Evolutionary conservation across 2,888 invertebrate genomes (phyloP).

Genomic region (Carabus problematicus): DNA sequence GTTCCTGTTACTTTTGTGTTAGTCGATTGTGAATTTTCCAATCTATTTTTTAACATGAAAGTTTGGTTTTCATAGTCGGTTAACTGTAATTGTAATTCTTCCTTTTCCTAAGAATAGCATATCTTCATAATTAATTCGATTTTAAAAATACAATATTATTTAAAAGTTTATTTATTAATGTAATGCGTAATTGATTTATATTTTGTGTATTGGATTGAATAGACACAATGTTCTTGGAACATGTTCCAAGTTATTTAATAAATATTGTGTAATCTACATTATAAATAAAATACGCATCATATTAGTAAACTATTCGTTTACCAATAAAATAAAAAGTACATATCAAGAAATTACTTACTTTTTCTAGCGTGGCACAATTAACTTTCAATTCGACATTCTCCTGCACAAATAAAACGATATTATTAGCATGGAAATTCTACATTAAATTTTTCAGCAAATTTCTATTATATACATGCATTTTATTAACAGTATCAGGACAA

Average conservation of each 20-base stretch:
- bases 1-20: constrained; percentile 57
- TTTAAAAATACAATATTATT: too few relatives aligned
- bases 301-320: too few relatives aligned
- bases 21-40: constrained; percentile 60
- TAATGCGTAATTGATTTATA: too few relatives aligned
- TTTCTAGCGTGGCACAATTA: not conserved
- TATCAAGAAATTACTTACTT: constrained; percentile 10
- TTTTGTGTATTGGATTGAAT: too few relatives aligned
- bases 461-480: not conserved
- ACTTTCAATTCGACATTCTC: constrained; percentile 9
- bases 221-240: too few relatives aligned
- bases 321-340: not conserved
- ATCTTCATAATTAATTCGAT: too few relatives aligned
- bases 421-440: not conserved
- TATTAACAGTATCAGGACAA: too few relatives aligned
- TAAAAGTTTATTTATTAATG: too few relatives aligned
- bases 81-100: constrained; percentile 64
- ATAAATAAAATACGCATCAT: too few relatives aligned
- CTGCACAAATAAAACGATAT: constrained; percentile 4
- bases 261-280: too few relatives aligned
- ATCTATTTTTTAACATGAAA: constrained; percentile 61
- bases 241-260: too few relatives aligned
- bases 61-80: constrained; percentile 57
- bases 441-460: too few relatives aligned
- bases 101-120: constrained; percentile 58